Base-by-base conservation (phyloP, 2,888 invertebrate genomes). In the Cheiracanthium punctorium region DNA sequence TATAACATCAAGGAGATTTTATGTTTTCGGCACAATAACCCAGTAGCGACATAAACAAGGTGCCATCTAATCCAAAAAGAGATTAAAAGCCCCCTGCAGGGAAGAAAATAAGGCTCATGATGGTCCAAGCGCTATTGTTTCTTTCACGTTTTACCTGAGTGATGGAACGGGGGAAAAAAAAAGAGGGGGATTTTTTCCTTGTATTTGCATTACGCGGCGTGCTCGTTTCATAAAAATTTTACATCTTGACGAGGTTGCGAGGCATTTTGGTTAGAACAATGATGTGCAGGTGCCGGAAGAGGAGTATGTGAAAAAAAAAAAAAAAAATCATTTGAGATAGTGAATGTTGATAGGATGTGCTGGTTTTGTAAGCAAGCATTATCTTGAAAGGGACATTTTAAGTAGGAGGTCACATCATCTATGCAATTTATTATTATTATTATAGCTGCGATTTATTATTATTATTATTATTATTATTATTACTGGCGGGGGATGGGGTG, bases 101-200 rank as follows among this genome's bases (percentile, higher is more conserved):
- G 67, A 4, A 32, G n/a, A 17, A 67, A 67, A 67, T 67, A 24
- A 67, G 30, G 24, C 32, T 67, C 67, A 32, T 67, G 32, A 67
- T 29, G 17, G 28, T 17, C 28, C 10, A 0, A 20, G 28, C 8
- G 32, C 67, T 1, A 67, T 67, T 67, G 67, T 30, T 30, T n/a
- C 30, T 7, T 58, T 20, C n/a, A 17, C 28, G 17, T 10, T 0
- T 1, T 67, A 67, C 17, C 30, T 32, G n/a, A 30, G 14, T 12
- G 1, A n/a, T n/a, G n/a, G 10, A 67, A 10, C 17, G 30, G 29
- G 67, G 30, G 67, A 67, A 67, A 67, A 67, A n/a, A 67, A 30
- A 14, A 14, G 0, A n/a, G 12, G 14, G 32, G 2, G 1, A 67
- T 30, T 30, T 67, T n/a, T 32, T 10, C 67, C n/a, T 5, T 24